A percentile compares a stretch with the other conserved stretches of the same genome.
Evolutionary conservation across 2,888 invertebrate genomes (phyloP).

Genomic region (Ischnus inquisitorius): DNA sequence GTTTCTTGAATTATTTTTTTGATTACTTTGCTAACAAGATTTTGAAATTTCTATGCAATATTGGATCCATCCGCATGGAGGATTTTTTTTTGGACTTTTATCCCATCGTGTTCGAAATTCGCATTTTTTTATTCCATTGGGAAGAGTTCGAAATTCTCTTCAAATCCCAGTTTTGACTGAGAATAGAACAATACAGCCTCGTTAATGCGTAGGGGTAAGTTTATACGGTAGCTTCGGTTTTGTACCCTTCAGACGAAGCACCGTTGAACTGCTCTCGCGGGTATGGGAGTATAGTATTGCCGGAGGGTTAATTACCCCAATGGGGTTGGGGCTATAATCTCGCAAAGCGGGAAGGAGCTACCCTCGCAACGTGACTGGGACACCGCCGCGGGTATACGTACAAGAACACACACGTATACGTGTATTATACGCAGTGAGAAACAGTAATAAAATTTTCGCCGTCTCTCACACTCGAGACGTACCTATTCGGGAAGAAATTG

Average conservation of each 20-base stretch:
- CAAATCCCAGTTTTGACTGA: no score
- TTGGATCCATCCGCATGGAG: no score
- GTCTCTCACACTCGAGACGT: constrained; percentile 18
- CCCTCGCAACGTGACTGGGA: constrained; percentile 4
- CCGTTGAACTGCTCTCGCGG: constrained; percentile 8
- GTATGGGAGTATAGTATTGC: constrained; percentile 19
- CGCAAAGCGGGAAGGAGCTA: constrained; percentile 35
- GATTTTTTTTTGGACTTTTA: no score
- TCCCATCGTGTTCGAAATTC: no score
- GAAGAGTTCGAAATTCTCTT: no score
- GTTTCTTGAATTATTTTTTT: no score
- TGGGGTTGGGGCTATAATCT: constrained; percentile 50
- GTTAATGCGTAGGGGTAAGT: no score
- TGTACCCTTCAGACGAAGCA: constrained; percentile 4
- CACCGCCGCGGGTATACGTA: not conserved
- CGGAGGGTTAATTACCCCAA: constrained; percentile 37
- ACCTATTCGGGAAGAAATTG: constrained; percentile 27
- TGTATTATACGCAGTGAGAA: not conserved
- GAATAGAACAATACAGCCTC: no score
- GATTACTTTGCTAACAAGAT: no score
- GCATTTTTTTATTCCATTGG: no score
- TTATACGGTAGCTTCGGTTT: not conserved
- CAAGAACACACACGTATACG: not conserved
- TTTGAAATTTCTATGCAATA: no score
- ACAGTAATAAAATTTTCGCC: constrained; percentile 3